Conservation (phyloP, 2,888 invertebrate species). For the Brenthis daphne region DNA sequence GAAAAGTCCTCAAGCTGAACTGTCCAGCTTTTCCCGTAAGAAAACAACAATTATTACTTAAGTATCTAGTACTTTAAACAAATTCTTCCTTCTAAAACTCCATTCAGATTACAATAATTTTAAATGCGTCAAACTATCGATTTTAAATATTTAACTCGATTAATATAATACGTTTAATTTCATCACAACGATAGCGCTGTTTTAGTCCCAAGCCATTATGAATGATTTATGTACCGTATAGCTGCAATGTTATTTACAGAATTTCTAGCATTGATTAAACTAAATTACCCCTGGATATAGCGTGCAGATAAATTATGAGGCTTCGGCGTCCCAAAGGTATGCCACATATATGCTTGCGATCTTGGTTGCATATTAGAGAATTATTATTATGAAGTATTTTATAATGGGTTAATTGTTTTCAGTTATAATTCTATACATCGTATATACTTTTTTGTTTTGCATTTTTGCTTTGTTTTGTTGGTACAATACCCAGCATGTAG, state of each 20-base stretch:
- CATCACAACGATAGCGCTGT: not conserved
- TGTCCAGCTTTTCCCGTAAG: no score
- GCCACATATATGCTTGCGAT: not conserved
- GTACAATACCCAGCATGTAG: no score
- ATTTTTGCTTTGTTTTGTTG: no score
- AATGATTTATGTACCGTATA: slow-evolving; percentile 19
- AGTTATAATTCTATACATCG: no score
- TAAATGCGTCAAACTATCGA: no score
- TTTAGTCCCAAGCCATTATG: slow-evolving; percentile 5
- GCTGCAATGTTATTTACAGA: slow-evolving; percentile 22
- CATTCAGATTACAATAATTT: not conserved
- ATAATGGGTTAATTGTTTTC: no score
- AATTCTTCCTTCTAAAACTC: not conserved
- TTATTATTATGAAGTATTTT: no score
- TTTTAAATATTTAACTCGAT: not conserved
- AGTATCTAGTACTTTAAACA: no score
- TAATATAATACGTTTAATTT: slow-evolving; percentile 4
- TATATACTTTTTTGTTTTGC: no score
- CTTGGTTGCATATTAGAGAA: not conserved
- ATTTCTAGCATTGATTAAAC: slow-evolving; percentile 30
- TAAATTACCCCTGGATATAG: slow-evolving; percentile 23
- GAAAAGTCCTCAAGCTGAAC: not conserved
- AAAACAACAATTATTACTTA: no score
- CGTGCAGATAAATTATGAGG: slow-evolving; percentile 24
- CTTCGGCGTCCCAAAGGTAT: slow-evolving; percentile 20